Conservation (phyloP, 2,888 invertebrate genomes). For the Phasia obesa region DNA sequence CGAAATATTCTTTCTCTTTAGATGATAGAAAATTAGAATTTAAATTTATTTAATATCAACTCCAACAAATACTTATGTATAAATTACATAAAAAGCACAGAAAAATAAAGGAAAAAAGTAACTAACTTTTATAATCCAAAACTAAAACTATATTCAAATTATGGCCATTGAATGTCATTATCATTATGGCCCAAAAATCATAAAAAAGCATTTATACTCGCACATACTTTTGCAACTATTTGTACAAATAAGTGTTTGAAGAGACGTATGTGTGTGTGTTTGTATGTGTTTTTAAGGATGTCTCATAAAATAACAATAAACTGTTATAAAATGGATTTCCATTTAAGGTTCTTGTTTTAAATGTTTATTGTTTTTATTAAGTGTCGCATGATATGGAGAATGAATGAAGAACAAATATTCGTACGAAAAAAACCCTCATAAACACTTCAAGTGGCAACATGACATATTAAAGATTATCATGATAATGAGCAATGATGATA, state of each 20-base stretch:
- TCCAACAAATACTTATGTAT: conserved; percentile 42
- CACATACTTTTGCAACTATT: conserved; percentile 38
- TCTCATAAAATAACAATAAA: conserved; percentile 68
- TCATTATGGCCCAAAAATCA: conserved; percentile 40
- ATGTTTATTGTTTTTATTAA: conserved; percentile 81
- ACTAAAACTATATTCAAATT: conserved; percentile 62
- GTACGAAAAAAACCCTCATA: conserved; percentile 74
- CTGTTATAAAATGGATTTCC: conserved; percentile 71
- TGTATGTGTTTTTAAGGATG: conserved; percentile 48
- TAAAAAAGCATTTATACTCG: conserved; percentile 15
- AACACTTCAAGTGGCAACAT: conserved; percentile 81
- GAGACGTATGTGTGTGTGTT: not conserved
- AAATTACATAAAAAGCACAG: conserved; percentile 26
- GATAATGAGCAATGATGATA: conserved; percentile 42
- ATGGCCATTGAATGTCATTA: conserved; percentile 63
- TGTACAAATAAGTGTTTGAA: not conserved
- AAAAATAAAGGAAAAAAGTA: conserved; percentile 15
- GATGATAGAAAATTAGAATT: conserved; percentile 53
- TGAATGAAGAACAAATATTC: conserved; percentile 27
- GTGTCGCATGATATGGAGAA: conserved; percentile 78
- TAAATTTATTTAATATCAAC: conserved; percentile 49
- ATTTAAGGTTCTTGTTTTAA: conserved; percentile 71
- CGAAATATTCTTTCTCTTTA: too few relatives aligned
- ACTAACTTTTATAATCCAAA: conserved; percentile 40
- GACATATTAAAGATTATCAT: conserved; percentile 73